Percentiles rank a stretch among this genome's conserved stretches.
Evolutionary conservation across 2,113 vertebrate genomes (phyloP).

Genomic region (Ammodytes dubius): DNA sequence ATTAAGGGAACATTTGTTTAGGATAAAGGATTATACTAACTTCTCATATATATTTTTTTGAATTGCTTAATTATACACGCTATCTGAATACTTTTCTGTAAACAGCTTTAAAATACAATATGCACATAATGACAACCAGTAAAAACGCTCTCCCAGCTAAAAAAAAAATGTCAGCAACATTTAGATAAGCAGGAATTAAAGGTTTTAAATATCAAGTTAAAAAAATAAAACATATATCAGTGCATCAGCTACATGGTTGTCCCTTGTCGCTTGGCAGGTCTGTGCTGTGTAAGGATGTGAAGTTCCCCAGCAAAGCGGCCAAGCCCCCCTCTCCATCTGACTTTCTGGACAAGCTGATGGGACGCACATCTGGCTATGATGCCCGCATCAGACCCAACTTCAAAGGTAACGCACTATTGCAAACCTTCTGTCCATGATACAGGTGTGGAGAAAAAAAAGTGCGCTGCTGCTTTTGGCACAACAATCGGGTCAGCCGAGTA

Average conservation of each 20-base stretch:
- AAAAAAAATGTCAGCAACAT: not conserved
- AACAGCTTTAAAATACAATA: not conserved
- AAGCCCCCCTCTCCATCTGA: constrained; percentile 92
- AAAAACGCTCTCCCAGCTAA: not conserved
- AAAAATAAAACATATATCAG: not conserved
- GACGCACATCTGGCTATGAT: constrained; percentile 93
- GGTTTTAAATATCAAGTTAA: not conserved
- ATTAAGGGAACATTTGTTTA: not conserved
- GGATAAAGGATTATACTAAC: not conserved
- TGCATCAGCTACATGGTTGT: not conserved
- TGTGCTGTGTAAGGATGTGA: constrained; percentile 87
- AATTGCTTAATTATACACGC: no score
- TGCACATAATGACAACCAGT: not conserved
- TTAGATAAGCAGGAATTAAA: not conserved
- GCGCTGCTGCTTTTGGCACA: constrained; percentile 20
- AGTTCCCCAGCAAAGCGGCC: constrained; percentile 78
- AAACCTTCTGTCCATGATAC: constrained; percentile 9
- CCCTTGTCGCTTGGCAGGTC: constrained; percentile 76
- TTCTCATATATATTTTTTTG: no score
- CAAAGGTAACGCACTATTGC: constrained; percentile 88
- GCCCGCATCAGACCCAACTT: constrained; percentile 96
- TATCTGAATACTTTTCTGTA: not conserved
- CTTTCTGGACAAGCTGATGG: constrained; percentile 98
- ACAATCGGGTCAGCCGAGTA: constrained; percentile 45
- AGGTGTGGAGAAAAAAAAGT: constrained; percentile 46